Conservation (phyloP, 2,113 vertebrate genomes). For the Arothron firmamentum region DNA sequence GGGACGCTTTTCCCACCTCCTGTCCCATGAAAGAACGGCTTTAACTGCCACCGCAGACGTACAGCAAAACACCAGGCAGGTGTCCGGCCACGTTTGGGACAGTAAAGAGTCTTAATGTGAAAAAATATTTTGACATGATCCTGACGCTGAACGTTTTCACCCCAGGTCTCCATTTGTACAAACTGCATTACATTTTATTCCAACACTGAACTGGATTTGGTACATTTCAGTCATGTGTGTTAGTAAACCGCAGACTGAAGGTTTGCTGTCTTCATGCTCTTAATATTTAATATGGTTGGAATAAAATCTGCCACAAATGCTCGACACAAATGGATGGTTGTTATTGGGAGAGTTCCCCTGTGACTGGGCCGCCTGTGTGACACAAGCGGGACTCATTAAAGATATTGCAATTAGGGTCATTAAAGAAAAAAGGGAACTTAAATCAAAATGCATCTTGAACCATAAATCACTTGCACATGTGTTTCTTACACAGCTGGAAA, state of each 20-base stretch:
- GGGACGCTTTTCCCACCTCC: constrained; percentile 38
- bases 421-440: constrained; percentile 10
- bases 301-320: background rate
- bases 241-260: background rate
- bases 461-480: constrained; percentile 33
- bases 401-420: constrained; percentile 7
- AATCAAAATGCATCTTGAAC: constrained; percentile 24
- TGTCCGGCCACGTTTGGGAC: too few species aligned
- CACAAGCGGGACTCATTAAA: constrained; percentile 3
- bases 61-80: too few species aligned
- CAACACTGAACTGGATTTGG: too few species aligned
- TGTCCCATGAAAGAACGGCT: background rate
- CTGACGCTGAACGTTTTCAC: too few species aligned
- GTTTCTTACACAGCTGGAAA: constrained; percentile 11
- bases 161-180: background rate
- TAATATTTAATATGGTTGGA: background rate
- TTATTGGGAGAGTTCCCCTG: background rate
- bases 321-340: background rate
- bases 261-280: background rate
- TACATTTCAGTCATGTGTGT: background rate
- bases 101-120: too few species aligned
- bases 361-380: background rate
- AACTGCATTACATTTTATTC: too few species aligned
- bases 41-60: background rate
- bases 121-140: too few species aligned